Evolutionary conservation across 1,140 invertebrate genomes (phyloP), one percentile per base, ranked within the genome.

Genomic region (Agrilus planipennis): DNA sequence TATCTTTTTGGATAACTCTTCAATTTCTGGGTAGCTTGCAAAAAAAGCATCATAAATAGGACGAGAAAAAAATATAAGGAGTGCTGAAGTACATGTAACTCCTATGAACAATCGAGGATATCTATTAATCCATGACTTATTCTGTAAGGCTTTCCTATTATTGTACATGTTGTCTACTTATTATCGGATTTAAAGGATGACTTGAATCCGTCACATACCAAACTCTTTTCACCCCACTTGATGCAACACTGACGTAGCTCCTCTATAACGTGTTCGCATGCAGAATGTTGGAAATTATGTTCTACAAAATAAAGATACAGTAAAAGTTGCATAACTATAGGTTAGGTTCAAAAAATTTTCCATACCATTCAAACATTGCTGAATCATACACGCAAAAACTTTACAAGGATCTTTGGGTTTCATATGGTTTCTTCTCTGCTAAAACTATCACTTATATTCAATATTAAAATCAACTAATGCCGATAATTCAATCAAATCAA

Each of bases 351-450:
- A 25, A 21, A 34, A 20, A 14, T 38, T 30, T 27, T 27, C 34
- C 23, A 47, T 64, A 85, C 83, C 75, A 65, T 69, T 67, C 44
- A 87, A 71, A 60, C 82, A 87, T 52, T 69, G 72, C 67, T 86
- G 82, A 50, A 86, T 77, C 49, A 71, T 73, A 61, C 82, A 86
- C 31, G 82, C 81, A 50, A 71, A 72, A 55, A 57, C 59, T 65
- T 86, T 85, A 57, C 83, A 86, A 7, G 81, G 81, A 68, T 86
- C 82, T 51, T 68, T 72, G 32, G 49, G 45, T 11, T 57, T 53
- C 52, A 57, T 55, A 23, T 50, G 50, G 15, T 27, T 21, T 30
- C 15, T 30, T 30, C 5, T 25, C 22, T 25, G n/a, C n/a, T 6
- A 25, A 7, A 25, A 5, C 22, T 25, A 25, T 25, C 22, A n/a